A percentile compares a stretch with the other conserved stretches of the same genome.
These are phyloP conservation scores for Temnothorax ravouxi DNA, from an alignment of 2,888 invertebrate genomes.

Conservation along the genomic window DNA sequence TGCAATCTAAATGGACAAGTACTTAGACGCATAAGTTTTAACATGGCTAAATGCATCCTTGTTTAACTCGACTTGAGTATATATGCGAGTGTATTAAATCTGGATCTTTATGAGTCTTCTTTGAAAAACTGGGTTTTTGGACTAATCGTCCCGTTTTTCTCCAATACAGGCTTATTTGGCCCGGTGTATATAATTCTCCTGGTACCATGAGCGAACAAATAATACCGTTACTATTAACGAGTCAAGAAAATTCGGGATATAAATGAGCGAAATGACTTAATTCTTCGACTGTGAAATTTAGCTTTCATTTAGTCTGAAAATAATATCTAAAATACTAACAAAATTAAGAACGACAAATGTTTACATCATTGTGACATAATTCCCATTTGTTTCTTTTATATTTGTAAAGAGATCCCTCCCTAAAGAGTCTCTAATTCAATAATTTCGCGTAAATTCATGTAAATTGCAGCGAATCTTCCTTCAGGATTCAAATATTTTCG, in stretches of 20 bases:
- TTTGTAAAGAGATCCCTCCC: background rate
- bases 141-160: constrained; percentile 10
- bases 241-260: constrained; percentile 16
- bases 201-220: constrained; percentile 33
- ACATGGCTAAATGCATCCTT: background rate
- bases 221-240: constrained; percentile 50
- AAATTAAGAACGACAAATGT: background rate
- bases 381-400: background rate
- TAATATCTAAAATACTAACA: background rate
- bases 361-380: background rate
- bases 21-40: background rate
- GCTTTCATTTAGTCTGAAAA: background rate
- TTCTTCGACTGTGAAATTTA: background rate
- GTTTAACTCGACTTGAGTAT: background rate
- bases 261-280: constrained; percentile 7
- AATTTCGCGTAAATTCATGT: background rate
- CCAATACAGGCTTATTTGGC: background rate
- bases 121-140: background rate
- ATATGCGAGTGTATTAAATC: background rate
- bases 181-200: constrained; percentile 10
- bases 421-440: background rate
- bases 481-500: background rate
- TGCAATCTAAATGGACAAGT: background rate
- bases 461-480: background rate
- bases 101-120: background rate